Evolutionary conservation across 2,113 vertebrate genomes (phyloP).

Genomic region (Suricata suricatta): DNA sequence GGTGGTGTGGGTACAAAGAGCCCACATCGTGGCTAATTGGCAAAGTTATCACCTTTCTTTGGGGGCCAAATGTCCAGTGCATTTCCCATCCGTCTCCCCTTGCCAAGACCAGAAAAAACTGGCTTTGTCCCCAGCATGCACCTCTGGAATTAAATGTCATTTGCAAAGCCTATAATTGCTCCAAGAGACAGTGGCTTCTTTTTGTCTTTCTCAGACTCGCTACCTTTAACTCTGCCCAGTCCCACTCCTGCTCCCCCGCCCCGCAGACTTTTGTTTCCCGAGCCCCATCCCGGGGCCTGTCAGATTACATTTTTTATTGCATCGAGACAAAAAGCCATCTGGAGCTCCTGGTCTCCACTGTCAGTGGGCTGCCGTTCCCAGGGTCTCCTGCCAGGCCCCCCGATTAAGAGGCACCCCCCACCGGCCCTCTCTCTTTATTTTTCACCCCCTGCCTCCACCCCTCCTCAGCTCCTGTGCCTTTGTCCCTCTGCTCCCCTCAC

Average conservation of each 20-base stretch:
- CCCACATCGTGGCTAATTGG: conserved; percentile 79
- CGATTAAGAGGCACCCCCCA: conserved; percentile 48
- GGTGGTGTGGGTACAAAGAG: not conserved
- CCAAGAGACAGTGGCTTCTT: conserved; percentile 45
- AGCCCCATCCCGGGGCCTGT: conserved; percentile 79
- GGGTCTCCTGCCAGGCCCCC: conserved; percentile 69
- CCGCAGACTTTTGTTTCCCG: conserved; percentile 63
- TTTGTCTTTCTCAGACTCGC: conserved; percentile 59
- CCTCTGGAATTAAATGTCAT: conserved; percentile 68
- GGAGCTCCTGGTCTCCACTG: conserved; percentile 74
- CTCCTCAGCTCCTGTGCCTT: not conserved
- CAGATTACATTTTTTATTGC: conserved; percentile 84
- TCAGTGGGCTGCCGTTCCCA: conserved; percentile 64
- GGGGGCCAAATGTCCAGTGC: conserved; percentile 57
- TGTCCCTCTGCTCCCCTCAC: not conserved
- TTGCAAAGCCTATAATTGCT: conserved; percentile 46
- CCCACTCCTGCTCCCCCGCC: not conserved
- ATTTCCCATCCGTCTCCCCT: conserved; percentile 73
- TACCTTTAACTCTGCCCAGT: conserved; percentile 63
- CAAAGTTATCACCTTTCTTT: conserved; percentile 81
- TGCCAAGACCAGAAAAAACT: conserved; percentile 64
- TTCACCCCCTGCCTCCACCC: accelerated
- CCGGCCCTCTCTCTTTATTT: not conserved
- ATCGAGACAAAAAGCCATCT: conserved; percentile 84
- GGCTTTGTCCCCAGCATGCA: conserved; percentile 60